A percentile compares a stretch with the other conserved stretches of the same genome.
phyloP scores from a whole-genome alignment of 2,113 vertebrate species.

The Entomyzon cyanotis region DNA sequence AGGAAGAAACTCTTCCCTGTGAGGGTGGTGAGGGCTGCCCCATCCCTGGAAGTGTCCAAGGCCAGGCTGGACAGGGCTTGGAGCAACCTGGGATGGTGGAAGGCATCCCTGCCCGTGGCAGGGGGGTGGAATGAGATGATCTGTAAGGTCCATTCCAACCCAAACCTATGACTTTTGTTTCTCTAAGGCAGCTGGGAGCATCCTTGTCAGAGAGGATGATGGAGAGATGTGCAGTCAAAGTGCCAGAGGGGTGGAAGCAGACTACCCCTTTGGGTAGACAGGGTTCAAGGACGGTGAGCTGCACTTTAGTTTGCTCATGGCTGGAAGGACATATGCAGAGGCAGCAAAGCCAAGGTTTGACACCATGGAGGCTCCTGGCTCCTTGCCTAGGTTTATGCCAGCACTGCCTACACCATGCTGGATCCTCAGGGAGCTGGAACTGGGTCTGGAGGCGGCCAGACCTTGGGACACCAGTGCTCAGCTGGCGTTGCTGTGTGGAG shows the following conservation, averaged over 20 bases:
- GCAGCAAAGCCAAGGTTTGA: background rate
- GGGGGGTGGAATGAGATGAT: background rate
- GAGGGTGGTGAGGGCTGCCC: accelerated
- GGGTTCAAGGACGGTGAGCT: background rate
- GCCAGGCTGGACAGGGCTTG: background rate
- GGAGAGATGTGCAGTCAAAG: background rate
- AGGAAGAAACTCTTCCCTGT: background rate
- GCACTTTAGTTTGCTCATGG: background rate
- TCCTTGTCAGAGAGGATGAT: background rate
- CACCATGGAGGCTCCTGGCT: background rate
- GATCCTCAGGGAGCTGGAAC: too few relatives aligned
- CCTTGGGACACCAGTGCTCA: accelerated
- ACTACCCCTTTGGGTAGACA: too few relatives aligned
- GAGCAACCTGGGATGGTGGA: background rate
- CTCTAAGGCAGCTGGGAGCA: background rate
- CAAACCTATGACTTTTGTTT: background rate
- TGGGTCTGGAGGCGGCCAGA: background rate
- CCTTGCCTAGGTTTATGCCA: background rate
- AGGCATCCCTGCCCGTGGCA: background rate
- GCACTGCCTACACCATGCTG: background rate
- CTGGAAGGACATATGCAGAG: background rate
- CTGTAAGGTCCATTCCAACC: background rate
- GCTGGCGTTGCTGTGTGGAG: background rate
- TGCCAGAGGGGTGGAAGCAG: background rate
- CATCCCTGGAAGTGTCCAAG: background rate